Evolutionary conservation across 2,888 invertebrate genomes (phyloP).

Genomic region (Ophonus ardosiacus): DNA sequence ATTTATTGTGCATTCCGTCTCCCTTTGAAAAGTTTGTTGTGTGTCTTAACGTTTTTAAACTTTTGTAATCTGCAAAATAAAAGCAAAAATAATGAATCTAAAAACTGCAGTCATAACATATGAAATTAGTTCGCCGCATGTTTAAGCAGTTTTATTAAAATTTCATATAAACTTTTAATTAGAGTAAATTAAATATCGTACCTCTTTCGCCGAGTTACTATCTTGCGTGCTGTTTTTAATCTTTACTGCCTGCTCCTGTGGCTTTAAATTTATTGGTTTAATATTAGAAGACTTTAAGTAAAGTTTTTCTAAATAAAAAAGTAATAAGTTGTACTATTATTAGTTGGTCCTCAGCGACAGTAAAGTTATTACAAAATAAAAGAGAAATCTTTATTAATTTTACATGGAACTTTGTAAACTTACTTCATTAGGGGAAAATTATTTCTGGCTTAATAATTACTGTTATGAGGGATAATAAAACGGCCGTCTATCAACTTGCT

Average conservation of each 20-base stretch:
- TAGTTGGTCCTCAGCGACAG: constrained; percentile 11
- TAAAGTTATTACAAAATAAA: constrained; percentile 29
- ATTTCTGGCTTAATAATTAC: background rate
- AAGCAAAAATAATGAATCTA: background rate
- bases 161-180: constrained; percentile 20
- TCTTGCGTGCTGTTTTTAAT: background rate
- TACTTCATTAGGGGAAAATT: constrained; percentile 3
- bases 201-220: background rate
- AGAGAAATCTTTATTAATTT: constrained; percentile 15
- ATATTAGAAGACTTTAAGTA: constrained; percentile 29
- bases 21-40: background rate
- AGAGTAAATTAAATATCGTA: constrained; percentile 17
- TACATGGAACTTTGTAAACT: constrained; percentile 13
- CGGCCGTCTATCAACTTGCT: background rate
- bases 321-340: constrained; percentile 7
- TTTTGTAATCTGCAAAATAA: background rate
- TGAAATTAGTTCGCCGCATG: background rate
- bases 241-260: background rate
- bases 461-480: background rate
- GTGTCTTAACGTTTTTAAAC: background rate
- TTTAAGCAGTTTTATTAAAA: constrained; percentile 4
- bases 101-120: background rate
- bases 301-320: constrained; percentile 38
- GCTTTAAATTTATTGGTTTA: constrained; percentile 23
- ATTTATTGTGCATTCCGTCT: background rate